These are phyloP conservation scores for Ephydatia muelleri DNA, from an alignment of 37 sponge, comb jelly and placozoan genomes.

Conservation along the genomic window DNA sequence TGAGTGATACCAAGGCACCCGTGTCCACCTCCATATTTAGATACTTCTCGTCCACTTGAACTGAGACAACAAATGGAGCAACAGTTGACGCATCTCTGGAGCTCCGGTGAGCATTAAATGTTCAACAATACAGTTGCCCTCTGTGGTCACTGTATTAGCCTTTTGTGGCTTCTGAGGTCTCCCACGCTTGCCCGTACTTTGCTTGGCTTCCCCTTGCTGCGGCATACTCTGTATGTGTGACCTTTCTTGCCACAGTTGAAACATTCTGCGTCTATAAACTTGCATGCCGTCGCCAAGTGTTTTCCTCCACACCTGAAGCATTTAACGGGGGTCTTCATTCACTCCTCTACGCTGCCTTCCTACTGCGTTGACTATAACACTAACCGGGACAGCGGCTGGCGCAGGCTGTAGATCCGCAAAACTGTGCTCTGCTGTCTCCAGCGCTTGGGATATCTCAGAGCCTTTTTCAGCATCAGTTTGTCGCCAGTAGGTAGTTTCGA, in stretches of 20 bases:
- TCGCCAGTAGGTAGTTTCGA: too few relatives aligned
- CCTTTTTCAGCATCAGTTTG: slow-evolving; percentile 3
- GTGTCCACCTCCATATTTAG: too few relatives aligned
- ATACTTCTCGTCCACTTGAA: background rate
- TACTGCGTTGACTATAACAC: too few relatives aligned
- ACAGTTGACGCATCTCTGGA: background rate
- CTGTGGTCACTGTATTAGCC: too few relatives aligned
- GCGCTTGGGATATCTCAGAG: background rate
- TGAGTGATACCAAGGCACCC: too few relatives aligned
- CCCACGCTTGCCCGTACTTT: too few relatives aligned
- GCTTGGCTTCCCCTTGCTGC: too few relatives aligned
- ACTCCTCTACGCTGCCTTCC: background rate
- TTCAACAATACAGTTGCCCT: background rate
- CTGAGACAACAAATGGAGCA: too few relatives aligned
- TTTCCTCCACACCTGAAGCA: background rate
- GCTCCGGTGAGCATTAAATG: slow-evolving; percentile 1
- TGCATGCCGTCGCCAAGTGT: background rate
- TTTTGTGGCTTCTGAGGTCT: too few relatives aligned
- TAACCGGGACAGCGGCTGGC: too few relatives aligned
- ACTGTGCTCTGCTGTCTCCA: too few relatives aligned
- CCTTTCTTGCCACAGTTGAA: background rate
- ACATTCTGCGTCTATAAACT: background rate
- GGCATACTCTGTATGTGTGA: background rate
- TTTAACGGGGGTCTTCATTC: background rate
- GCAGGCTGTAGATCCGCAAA: too few relatives aligned